Evolutionary conservation across 1,140 invertebrate genomes (phyloP).

Genomic region (Drosophila erecta): DNA sequence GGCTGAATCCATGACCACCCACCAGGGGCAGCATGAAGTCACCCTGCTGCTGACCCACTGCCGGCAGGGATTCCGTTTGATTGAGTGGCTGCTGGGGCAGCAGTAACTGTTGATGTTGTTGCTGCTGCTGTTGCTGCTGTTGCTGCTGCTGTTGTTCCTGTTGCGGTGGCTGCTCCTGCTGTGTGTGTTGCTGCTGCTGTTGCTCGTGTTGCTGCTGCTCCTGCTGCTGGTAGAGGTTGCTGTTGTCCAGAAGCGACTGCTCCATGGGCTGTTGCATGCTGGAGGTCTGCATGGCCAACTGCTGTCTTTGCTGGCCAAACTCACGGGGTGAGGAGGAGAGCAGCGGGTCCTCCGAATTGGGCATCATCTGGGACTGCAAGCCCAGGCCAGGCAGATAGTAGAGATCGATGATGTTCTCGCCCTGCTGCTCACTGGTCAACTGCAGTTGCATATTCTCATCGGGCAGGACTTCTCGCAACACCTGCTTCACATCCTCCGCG

Average conservation of each 20-base stretch:
- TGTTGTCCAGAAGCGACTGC: conserved; percentile 24
- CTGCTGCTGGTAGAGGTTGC: conserved; percentile 38
- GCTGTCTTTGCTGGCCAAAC: conserved; percentile 86
- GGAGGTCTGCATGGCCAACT: conserved; percentile 13
- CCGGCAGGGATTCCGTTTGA: conserved; percentile 21
- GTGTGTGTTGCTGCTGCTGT: conserved; percentile 8
- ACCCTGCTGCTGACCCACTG: conserved; percentile 36
- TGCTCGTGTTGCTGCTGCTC: conserved; percentile 34
- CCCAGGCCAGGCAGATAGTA: conserved; percentile 81
- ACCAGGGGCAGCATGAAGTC: conserved; percentile 63
- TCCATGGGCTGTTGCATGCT: conserved; percentile 40
- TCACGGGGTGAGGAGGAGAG: conserved; percentile 92
- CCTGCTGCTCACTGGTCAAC: conserved; percentile 66
- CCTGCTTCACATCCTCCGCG: conserved; percentile 93
- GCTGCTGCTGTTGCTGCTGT: conserved; percentile 19
- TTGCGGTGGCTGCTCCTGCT: conserved; percentile 25
- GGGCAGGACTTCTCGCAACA: conserved; percentile 91
- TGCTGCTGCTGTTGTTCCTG: conserved; percentile 23
- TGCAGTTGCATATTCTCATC: conserved; percentile 87
- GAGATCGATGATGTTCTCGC: conserved; percentile 81
- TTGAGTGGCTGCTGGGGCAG: conserved; percentile 32
- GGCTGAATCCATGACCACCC: conserved; percentile 42
- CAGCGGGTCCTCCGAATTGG: conserved; percentile 93
- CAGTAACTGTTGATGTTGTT: conserved; percentile 31
- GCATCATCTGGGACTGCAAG: conserved; percentile 91